phyloP scores from a whole-genome alignment of 1,140 invertebrate genomes.

The Patella vulgata region DNA sequence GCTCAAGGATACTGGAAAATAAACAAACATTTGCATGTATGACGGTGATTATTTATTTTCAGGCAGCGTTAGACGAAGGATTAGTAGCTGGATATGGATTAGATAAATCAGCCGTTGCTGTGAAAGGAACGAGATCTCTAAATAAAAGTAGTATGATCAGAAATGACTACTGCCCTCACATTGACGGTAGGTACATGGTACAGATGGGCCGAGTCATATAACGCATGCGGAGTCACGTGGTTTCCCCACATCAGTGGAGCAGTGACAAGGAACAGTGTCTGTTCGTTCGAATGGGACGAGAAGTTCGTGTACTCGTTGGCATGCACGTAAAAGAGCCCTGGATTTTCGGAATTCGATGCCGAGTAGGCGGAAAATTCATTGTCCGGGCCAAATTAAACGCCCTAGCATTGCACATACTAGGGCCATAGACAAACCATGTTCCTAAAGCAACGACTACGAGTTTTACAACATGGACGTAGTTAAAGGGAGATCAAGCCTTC shows the following conservation, averaged over 20 bases:
- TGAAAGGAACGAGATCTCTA: slow-evolving; percentile 53
- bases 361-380: background rate
- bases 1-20: too few relatives aligned
- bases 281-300: background rate
- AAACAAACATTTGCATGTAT: too few relatives aligned
- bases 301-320: background rate
- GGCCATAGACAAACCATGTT: too few relatives aligned
- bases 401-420: too few relatives aligned
- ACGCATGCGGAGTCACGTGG: background rate
- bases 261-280: background rate
- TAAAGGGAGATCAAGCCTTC: too few relatives aligned
- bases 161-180: slow-evolving; percentile 54
- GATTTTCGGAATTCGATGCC: background rate
- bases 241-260: background rate
- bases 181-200: slow-evolving; percentile 47
- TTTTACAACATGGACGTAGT: too few relatives aligned
- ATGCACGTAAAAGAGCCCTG: background rate
- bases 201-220: background rate
- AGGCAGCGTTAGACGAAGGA: slow-evolving; percentile 42
- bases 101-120: slow-evolving; percentile 46
- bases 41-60: too few relatives aligned
- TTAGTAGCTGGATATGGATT: slow-evolving; percentile 51
- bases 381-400: too few relatives aligned
- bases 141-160: slow-evolving; percentile 57
- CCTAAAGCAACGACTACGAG: too few relatives aligned